These are phyloP conservation scores for Procambarus virginalis DNA, from an alignment of 1,140 invertebrate genomes.

Conservation along the genomic window DNA sequence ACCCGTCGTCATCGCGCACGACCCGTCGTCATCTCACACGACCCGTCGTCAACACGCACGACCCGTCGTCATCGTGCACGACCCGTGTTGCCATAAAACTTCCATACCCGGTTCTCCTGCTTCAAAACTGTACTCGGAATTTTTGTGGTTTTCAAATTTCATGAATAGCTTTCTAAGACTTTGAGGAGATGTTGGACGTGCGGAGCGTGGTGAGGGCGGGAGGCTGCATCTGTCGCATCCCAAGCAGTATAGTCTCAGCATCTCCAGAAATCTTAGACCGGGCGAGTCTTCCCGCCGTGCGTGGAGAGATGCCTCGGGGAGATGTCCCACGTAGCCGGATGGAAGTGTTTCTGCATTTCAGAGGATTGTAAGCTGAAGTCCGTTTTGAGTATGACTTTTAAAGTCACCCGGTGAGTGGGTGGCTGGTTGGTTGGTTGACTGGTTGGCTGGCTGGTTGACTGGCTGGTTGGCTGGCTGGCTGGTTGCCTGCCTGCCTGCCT, in stretches of 20 bases:
- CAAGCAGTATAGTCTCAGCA: neutral
- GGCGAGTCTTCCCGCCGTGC: neutral
- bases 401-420: too few species aligned
- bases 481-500: too few species aligned
- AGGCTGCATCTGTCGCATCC: neutral
- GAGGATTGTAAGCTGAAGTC: too few species aligned
- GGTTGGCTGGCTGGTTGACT: too few species aligned
- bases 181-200: neutral
- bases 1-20: too few species aligned
- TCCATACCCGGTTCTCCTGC: neutral
- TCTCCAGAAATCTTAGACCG: neutral
- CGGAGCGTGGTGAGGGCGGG: neutral
- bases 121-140: conserved; percentile 3
- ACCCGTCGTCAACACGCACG: neutral
- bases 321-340: neutral
- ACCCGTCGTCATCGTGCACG: neutral
- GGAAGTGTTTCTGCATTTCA: neutral
- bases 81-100: neutral
- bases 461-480: too few species aligned
- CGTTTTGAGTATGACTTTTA: too few species aligned
- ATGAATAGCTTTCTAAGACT: conserved; percentile 1
- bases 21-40: neutral
- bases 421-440: too few species aligned
- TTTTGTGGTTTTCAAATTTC: neutral
- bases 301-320: neutral